Evolutionary conservation across 2,888 invertebrate genomes (phyloP).

Genomic region (Odontothrips loti): DNA sequence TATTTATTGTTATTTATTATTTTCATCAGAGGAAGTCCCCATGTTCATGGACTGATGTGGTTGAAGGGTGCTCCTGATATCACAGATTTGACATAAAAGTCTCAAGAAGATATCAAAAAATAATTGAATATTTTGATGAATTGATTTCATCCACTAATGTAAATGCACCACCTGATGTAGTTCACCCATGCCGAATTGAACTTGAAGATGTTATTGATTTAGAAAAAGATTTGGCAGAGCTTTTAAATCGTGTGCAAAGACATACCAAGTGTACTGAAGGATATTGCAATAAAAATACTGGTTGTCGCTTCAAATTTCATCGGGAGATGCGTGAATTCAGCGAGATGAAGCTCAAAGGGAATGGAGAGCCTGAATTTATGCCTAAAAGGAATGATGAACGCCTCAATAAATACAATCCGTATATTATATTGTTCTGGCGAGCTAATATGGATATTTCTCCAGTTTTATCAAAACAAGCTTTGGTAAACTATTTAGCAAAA

Average conservation of each 20-base stretch:
- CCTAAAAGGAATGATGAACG: not conserved
- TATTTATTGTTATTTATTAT: not conserved
- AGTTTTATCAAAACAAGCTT: not conserved
- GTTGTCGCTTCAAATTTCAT: not conserved
- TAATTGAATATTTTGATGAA: slow-evolving; percentile 31
- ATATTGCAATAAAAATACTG: slow-evolving; percentile 29
- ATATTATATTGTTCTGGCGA: not conserved
- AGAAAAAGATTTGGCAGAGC: not conserved
- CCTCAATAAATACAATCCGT: slow-evolving; percentile 18
- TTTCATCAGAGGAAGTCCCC: slow-evolving; percentile 35
- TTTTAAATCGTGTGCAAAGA: not conserved
- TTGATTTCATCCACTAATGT: slow-evolving; percentile 32
- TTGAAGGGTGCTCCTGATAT: slow-evolving; percentile 34
- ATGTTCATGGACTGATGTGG: slow-evolving; percentile 37
- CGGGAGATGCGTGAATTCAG: not conserved
- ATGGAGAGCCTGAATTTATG: not conserved
- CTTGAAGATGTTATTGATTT: slow-evolving; percentile 7
- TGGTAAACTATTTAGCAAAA: not conserved
- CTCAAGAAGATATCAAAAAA: slow-evolving; percentile 20
- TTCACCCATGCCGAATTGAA: slow-evolving; percentile 34
- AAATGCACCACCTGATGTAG: slow-evolving; percentile 18
- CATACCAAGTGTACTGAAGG: not conserved
- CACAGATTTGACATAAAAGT: slow-evolving; percentile 1
- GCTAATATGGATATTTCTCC: slow-evolving; percentile 2
- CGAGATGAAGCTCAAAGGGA: not conserved